Percentiles rank a stretch among this genome's conserved stretches.
phyloP scores from a whole-genome alignment of 2,797 vertebrate species.

The Microtus californicus region DNA sequence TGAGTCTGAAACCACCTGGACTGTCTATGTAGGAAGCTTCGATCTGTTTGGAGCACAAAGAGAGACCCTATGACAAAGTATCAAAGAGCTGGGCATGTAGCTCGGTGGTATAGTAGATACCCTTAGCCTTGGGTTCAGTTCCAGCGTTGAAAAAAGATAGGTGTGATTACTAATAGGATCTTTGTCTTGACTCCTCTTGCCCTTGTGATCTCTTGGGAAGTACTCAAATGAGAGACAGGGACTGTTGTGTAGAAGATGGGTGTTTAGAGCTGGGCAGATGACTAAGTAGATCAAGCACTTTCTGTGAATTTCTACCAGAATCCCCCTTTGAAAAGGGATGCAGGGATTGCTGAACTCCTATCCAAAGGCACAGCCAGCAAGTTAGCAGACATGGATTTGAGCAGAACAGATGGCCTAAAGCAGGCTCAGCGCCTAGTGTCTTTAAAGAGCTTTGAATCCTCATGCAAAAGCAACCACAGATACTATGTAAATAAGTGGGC shows the following conservation, averaged over 20 bases:
- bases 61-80: not conserved
- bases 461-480: not conserved
- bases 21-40: not conserved
- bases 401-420: not conserved
- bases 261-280: not conserved
- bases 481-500: not conserved
- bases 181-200: not conserved
- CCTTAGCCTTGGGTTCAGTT: not conserved
- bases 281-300: not conserved
- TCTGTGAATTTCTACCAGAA: not conserved
- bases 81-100: not conserved
- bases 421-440: not conserved
- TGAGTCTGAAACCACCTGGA: not conserved
- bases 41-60: not conserved
- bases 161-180: not conserved
- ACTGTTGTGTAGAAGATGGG: not conserved
- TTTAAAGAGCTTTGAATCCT: constrained; percentile 24
- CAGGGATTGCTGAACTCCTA: not conserved
- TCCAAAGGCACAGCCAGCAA: not conserved
- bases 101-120: not conserved
- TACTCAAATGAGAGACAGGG: not conserved
- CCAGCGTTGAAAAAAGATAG: not conserved
- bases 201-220: not conserved
- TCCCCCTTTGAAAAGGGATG: not conserved
- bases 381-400: not conserved